phyloP scores from a whole-genome alignment of 2,113 vertebrate species.

The Notiomystis cincta region DNA sequence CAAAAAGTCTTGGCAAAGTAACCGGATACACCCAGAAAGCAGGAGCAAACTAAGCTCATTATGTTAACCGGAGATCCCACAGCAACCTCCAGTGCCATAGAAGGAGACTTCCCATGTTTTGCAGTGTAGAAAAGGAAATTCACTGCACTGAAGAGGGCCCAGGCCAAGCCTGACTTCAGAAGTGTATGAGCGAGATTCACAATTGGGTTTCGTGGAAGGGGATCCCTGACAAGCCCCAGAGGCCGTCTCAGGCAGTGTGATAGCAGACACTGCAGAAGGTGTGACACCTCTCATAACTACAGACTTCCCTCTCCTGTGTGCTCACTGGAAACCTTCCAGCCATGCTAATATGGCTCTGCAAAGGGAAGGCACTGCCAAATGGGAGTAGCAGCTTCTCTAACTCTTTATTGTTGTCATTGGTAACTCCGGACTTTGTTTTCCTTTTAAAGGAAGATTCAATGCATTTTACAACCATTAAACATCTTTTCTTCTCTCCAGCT shows the following conservation, averaged over 20 bases:
- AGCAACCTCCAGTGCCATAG: conserved; percentile 43
- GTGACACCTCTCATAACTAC: background rate
- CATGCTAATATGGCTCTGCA: background rate
- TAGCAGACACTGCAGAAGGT: background rate
- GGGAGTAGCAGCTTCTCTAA: conserved; percentile 16
- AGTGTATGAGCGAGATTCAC: background rate
- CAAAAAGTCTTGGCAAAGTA: conserved; percentile 57
- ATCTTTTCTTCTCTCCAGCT: conserved; percentile 24
- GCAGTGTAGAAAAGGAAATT: background rate
- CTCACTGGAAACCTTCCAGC: background rate
- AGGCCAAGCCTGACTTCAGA: background rate
- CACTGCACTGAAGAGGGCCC: background rate
- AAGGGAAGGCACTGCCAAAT: conserved; percentile 23
- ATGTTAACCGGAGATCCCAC: conserved; percentile 58
- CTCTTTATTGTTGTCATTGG: conserved; percentile 6
- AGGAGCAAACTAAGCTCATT: conserved; percentile 57
- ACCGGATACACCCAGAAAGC: conserved; percentile 67
- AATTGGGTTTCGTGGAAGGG: background rate
- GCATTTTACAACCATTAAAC: conserved; percentile 36
- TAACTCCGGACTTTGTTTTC: conserved; percentile 13
- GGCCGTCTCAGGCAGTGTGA: background rate
- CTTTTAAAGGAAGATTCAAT: conserved; percentile 41
- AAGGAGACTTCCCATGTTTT: conserved; percentile 49
- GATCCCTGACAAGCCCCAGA: background rate
- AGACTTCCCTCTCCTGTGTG: background rate